phyloP scores from a whole-genome alignment of 2,797 vertebrate genomes.

The Alcedo quadribrachys region DNA sequence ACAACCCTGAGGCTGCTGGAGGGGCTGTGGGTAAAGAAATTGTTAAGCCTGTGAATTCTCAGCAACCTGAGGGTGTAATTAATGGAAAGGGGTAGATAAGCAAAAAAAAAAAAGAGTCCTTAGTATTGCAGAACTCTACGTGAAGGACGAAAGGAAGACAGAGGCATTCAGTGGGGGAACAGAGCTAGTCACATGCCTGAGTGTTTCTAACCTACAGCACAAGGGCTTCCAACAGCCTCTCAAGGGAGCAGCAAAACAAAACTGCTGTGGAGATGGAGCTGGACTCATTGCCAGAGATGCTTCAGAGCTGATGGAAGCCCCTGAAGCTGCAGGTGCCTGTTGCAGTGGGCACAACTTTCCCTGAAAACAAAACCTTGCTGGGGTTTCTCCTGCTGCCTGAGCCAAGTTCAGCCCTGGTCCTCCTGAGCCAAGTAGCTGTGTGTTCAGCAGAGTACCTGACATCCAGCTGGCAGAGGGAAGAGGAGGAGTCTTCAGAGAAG shows the following conservation, averaged over 20 bases:
- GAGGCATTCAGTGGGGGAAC: neutral
- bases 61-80: neutral
- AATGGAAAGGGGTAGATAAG: neutral
- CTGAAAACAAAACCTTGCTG: neutral
- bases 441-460: constrained; percentile 81
- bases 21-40: neutral
- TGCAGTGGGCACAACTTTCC: rapidly evolving
- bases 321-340: neutral
- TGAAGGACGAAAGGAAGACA: neutral
- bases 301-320: neutral
- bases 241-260: neutral
- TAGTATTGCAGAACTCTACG: neutral
- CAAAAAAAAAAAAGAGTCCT: neutral
- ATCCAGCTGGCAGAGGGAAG: constrained; percentile 84
- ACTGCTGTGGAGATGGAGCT: neutral
- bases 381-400: neutral
- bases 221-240: neutral
- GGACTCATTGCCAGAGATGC: neutral
- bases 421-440: neutral
- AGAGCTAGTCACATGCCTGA: neutral
- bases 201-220: neutral
- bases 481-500: constrained; percentile 84
- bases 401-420: neutral
- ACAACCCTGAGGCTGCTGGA: neutral
- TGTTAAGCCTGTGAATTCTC: neutral